Base-by-base conservation (phyloP, 2,888 invertebrate genomes). In the Celastrina argiolus region DNA sequence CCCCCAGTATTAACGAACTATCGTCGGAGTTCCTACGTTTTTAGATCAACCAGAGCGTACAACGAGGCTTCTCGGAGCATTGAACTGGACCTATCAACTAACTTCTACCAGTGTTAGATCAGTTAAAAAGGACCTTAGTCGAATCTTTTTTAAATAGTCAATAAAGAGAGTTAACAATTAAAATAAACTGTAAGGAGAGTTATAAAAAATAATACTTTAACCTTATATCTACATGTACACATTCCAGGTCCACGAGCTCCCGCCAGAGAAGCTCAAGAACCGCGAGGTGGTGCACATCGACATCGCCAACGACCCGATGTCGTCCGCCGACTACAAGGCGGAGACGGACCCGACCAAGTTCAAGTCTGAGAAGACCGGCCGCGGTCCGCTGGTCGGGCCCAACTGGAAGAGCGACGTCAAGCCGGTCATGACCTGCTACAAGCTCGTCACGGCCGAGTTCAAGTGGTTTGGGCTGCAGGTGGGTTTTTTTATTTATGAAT, bases 371-470 rank as follows among this genome's bases (percentile, higher is more conserved):
- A 99, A 99, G 92, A 98, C 99, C 16, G 97, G 97, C 16, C 94
- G 99, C 78, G 99, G 99, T 8, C 99, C 98, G 45, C 93, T 99
- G 67, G 86, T 92, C 70, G 94, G 94, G 0, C 92, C 94, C 74
- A 94, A 94, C 72, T 98, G 98, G 98, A 94, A 94, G 88, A 93
- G 94, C 67, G 93, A 92, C 51, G 93, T 94, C 59, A 91, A 95
- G 66, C 98, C 98, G 18, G 96, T 98, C 70, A 99, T 99, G 99
- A 98, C 98, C 65, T 98, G 98, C 85, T 99, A 99, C 90, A 99
- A 99, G 90, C 93, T 99, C 74, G 99, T 99, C 76, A 97, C 98
- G 41, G 96, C 97, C 71, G 97, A 99, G 92, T 99, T 99, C 92
- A 99, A 98, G 92, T 99, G 99, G 99, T 99, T 98, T 81, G 99